Conservation (phyloP, 2,113 vertebrate genomes). For the Antechinus flavipes region DNA sequence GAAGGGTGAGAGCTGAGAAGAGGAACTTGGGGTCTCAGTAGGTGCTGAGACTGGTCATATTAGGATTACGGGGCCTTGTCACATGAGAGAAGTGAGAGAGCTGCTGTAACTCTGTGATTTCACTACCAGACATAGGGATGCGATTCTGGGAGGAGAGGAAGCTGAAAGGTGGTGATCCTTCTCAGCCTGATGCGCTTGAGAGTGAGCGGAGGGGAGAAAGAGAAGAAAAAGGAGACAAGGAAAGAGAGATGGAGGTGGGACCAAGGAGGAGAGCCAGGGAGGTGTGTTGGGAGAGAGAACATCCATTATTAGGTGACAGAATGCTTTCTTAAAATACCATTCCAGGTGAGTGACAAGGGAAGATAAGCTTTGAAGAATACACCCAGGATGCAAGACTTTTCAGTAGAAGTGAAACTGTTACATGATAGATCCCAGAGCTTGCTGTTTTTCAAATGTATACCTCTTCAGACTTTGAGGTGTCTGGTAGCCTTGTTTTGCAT, state of each 20-base stretch:
- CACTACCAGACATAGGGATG: neutral
- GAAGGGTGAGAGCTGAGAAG: neutral
- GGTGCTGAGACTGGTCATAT: neutral
- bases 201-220: no score
- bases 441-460: neutral
- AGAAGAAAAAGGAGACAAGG: neutral
- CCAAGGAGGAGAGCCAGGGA: neutral
- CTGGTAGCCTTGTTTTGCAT: neutral
- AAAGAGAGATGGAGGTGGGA: neutral
- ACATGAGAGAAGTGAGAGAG: neutral
- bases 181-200: neutral
- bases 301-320: conserved; percentile 35
- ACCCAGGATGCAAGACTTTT: neutral
- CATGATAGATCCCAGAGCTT: neutral
- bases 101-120: neutral
- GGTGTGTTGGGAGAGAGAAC: neutral
- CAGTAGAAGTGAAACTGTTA: neutral
- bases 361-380: neutral
- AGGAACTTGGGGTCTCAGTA: neutral
- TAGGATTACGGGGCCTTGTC: neutral
- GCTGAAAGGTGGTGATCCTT: neutral
- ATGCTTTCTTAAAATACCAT: neutral
- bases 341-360: neutral
- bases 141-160: neutral
- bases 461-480: neutral